Percentiles rank a stretch among this genome's conserved stretches.
phyloP scores from a whole-genome alignment of 2,113 vertebrate species.

The Struthidea cinerea region DNA sequence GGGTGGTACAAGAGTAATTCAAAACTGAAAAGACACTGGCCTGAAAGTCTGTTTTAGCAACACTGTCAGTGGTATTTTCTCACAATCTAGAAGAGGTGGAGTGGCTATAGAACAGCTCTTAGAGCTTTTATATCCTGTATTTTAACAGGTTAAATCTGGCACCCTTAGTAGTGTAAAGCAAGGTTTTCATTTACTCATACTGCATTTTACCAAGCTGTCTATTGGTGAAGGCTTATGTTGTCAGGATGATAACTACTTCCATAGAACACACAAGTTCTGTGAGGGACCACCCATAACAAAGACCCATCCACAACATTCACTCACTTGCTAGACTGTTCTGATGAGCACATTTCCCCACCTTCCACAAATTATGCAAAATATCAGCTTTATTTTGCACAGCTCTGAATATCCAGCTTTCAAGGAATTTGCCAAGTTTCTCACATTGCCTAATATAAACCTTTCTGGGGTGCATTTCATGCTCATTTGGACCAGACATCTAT shows the following conservation, averaged over 20 bases:
- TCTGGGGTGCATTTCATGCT: background rate
- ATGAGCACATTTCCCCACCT: background rate
- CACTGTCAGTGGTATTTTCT: background rate
- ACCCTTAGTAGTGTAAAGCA: background rate
- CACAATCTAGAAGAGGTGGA: background rate
- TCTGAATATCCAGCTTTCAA: background rate
- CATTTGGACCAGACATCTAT: background rate
- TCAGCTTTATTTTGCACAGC: background rate
- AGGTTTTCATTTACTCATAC: background rate
- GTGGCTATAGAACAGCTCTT: background rate
- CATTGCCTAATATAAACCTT: background rate
- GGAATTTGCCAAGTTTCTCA: slow-evolving; percentile 16
- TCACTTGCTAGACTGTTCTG: background rate
- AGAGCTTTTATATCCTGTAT: background rate
- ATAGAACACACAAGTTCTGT: background rate
- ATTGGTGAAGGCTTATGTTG: background rate
- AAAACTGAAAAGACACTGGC: background rate
- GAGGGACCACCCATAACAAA: background rate
- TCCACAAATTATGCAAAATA: background rate
- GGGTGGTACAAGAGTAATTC: background rate
- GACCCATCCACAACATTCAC: background rate
- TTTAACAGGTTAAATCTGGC: background rate
- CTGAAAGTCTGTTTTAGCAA: background rate
- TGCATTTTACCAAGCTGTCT: background rate
- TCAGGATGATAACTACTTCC: background rate